Percentiles rank a stretch among this genome's conserved stretches.
phyloP scores from a whole-genome alignment of 2,888 invertebrate species.

The Platycheirus albimanus region DNA sequence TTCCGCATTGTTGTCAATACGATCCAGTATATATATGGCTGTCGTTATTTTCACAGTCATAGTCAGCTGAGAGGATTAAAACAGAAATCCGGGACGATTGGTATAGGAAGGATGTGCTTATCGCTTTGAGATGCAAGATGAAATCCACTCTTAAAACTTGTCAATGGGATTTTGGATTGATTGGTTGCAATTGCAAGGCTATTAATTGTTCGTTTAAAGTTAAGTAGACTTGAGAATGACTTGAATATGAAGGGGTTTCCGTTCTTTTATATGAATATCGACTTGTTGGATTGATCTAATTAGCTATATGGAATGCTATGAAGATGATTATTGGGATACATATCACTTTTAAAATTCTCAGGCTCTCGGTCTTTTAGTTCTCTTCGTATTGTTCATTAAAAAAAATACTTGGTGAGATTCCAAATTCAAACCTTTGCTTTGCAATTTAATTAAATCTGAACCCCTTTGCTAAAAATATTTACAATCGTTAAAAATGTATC shows the following conservation, averaged over 20 bases:
- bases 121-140: constrained; percentile 29
- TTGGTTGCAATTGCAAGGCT: constrained; percentile 8
- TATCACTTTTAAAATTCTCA: no score
- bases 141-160: neutral
- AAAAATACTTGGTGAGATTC: no score
- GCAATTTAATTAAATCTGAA: no score
- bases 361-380: no score
- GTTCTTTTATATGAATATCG: no score
- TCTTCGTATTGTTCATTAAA: no score
- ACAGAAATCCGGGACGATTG: constrained; percentile 39
- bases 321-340: no score
- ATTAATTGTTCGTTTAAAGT: constrained; percentile 15
- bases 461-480: no score
- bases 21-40: neutral
- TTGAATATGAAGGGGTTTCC: neutral
- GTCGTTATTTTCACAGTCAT: constrained; percentile 23
- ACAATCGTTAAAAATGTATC: no score
- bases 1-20: constrained; percentile 41
- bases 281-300: no score
- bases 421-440: no score
- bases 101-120: constrained; percentile 39
- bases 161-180: constrained; percentile 13
- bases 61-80: constrained; percentile 37
- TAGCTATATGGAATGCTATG: no score
- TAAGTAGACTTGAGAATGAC: neutral